A percentile compares a stretch with the other conserved stretches of the same genome.
Evolutionary conservation across 2,888 invertebrate genomes (phyloP).

Genomic region (Dynastes grantii): DNA sequence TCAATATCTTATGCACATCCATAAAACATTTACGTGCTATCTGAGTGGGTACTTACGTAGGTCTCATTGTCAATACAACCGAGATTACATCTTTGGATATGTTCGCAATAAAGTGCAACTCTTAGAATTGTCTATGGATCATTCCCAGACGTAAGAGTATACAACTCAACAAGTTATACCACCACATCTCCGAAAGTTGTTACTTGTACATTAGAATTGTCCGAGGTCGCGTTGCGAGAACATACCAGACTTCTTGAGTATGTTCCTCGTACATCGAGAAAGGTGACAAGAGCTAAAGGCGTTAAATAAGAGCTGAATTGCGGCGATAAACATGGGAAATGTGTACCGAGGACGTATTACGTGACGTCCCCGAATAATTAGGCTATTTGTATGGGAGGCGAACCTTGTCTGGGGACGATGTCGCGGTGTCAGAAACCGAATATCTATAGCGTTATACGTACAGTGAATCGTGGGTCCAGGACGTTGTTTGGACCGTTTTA

Average conservation of each 20-base stretch:
- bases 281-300: slow-evolving; percentile 50
- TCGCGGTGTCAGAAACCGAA: slow-evolving; percentile 59
- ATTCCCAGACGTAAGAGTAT: too few relatives aligned
- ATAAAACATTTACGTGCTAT: too few relatives aligned
- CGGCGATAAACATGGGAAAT: slow-evolving; percentile 53
- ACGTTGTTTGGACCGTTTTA: slow-evolving; percentile 60
- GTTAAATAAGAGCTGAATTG: slow-evolving; percentile 54
- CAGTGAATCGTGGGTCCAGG: slow-evolving; percentile 55
- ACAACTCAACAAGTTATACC: too few relatives aligned
- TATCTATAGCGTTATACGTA: slow-evolving; percentile 48
- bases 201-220: background rate
- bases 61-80: too few relatives aligned
- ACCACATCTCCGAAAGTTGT: too few relatives aligned
- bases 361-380: slow-evolving; percentile 60
- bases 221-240: background rate
- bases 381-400: slow-evolving; percentile 65
- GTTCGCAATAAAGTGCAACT: too few relatives aligned
- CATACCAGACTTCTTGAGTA: background rate
- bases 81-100: too few relatives aligned
- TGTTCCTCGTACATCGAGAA: background rate
- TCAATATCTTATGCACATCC: too few relatives aligned
- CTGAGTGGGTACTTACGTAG: too few relatives aligned
- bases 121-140: too few relatives aligned
- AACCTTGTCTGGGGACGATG: slow-evolving; percentile 57
- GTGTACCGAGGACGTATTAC: slow-evolving; percentile 56